Percentiles rank a stretch among this genome's conserved stretches.
These are phyloP conservation scores for Pipistrellus kuhlii DNA, from an alignment of 2,797 vertebrate species.

Conservation along the genomic window DNA sequence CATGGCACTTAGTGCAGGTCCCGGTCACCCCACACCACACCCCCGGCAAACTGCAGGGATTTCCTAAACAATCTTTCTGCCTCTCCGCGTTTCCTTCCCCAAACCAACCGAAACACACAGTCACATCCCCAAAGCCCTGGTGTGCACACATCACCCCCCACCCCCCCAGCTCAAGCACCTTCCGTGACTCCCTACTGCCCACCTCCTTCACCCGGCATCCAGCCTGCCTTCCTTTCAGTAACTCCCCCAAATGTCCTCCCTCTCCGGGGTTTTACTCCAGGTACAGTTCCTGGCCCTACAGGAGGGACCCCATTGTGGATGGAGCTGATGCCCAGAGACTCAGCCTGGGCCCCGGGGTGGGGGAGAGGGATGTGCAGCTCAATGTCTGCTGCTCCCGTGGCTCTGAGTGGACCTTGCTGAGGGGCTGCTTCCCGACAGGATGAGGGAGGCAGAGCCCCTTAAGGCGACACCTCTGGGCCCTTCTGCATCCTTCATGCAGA, in stretches of 20 bases:
- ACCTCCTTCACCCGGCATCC: not conserved
- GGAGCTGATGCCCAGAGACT: not conserved
- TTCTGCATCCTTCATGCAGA: not conserved
- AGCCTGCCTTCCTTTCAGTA: not conserved
- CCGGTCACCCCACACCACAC: not conserved
- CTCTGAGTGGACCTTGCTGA: not conserved
- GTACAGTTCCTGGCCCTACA: not conserved
- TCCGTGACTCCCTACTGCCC: not conserved
- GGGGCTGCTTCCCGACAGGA: not conserved
- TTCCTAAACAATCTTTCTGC: not conserved
- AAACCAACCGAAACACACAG: not conserved
- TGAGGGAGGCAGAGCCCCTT: not conserved
- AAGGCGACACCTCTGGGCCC: not conserved
- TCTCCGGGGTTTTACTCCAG: not conserved
- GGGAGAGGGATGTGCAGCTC: not conserved
- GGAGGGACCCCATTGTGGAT: not conserved
- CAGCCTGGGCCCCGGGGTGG: not conserved
- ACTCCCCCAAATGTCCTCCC: not conserved
- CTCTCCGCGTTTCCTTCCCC: not conserved
- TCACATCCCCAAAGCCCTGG: not conserved
- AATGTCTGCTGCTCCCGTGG: not conserved
- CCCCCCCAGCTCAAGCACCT: not conserved
- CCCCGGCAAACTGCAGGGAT: not conserved
- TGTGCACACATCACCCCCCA: not conserved
- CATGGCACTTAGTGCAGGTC: not conserved